Conservation (phyloP, 2,797 vertebrate genomes). For the Halcyon badia region DNA sequence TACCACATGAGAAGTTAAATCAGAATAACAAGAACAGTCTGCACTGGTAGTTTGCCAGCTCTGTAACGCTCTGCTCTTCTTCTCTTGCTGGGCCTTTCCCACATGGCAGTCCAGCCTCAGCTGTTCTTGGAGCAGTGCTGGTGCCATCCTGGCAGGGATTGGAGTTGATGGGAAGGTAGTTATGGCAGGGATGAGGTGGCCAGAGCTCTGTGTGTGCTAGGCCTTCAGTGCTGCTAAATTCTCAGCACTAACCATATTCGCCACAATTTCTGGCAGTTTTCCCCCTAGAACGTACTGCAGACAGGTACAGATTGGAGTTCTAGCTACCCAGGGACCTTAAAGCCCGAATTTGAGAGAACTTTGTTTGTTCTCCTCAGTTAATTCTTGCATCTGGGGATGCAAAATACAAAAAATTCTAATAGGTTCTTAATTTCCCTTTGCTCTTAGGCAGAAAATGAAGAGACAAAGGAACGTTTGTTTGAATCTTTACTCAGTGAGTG, state of each 20-base stretch:
- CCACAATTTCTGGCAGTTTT: fast-evolving
- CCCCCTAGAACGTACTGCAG: background rate
- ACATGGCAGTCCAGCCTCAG: background rate
- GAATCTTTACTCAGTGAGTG: conserved; percentile 96
- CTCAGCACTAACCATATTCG: background rate
- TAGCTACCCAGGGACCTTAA: fast-evolving
- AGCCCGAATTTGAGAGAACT: background rate
- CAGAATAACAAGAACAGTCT: conserved; percentile 40
- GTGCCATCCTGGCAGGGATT: background rate
- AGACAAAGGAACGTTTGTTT: conserved; percentile 96
- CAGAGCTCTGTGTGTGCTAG: background rate
- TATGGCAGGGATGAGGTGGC: background rate
- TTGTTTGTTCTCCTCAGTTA: background rate
- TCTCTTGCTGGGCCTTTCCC: conserved; percentile 18
- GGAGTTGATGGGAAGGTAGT: background rate
- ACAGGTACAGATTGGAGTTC: background rate
- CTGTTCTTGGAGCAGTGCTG: background rate
- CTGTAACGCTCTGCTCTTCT: background rate
- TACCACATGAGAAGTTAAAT: conserved; percentile 48
- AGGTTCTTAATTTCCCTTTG: background rate
- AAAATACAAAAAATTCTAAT: background rate
- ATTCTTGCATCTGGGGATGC: background rate
- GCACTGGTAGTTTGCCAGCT: background rate
- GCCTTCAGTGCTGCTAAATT: background rate
- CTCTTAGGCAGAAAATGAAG: conserved; percentile 91